A percentile compares a stretch with the other conserved stretches of the same genome.
Evolutionary conservation across 1,140 invertebrate species (phyloP).

Genomic region (Eurosta solidaginis): DNA sequence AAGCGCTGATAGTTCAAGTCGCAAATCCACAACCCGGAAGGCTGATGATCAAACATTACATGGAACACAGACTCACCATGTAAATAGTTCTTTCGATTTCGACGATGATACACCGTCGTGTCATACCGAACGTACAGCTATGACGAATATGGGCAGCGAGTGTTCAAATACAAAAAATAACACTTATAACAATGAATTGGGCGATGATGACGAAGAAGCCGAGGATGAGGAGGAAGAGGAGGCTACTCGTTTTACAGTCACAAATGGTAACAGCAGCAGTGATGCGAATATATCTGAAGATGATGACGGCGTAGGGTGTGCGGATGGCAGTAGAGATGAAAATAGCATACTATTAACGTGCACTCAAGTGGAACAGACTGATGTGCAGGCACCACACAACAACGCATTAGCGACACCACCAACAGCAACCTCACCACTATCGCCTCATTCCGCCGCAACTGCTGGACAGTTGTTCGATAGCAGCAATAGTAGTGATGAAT

Average conservation of each 20-base stretch:
- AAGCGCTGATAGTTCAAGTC: background rate
- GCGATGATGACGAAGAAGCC: background rate
- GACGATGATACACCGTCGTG: background rate
- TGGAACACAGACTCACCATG: background rate
- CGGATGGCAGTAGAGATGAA: slow-evolving; percentile 35
- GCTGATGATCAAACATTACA: background rate
- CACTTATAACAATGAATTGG: background rate
- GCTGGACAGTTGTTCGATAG: slow-evolving; percentile 55
- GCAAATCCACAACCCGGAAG: background rate
- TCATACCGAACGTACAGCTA: background rate
- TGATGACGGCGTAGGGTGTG: background rate
- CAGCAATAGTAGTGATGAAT: slow-evolving; percentile 55
- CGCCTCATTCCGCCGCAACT: slow-evolving; percentile 53
- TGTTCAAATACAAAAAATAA: background rate
- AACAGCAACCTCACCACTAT: slow-evolving; percentile 51
- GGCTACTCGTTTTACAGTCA: background rate
- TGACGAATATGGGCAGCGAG: background rate
- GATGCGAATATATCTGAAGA: background rate
- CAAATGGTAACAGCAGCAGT: slow-evolving; percentile 1
- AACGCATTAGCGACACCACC: slow-evolving; percentile 48
- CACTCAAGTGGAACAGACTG: background rate
- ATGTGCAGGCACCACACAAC: slow-evolving; percentile 47
- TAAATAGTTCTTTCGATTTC: background rate
- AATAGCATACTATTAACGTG: background rate
- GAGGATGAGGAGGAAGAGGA: too few relatives aligned